Conservation (phyloP, 2,888 invertebrate genomes). For the Ormyrus thymus region DNA sequence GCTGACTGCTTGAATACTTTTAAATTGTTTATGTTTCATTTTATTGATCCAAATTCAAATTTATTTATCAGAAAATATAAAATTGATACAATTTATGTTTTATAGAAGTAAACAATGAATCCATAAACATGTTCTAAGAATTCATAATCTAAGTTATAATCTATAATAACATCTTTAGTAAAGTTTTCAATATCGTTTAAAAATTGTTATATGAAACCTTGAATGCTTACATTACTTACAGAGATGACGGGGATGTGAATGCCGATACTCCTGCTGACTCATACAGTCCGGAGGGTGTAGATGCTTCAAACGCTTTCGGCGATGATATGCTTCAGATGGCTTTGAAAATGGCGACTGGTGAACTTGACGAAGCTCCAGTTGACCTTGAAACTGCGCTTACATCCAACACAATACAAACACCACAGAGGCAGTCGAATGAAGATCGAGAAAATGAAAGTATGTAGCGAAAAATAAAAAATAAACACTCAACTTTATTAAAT, state of each 20-base stretch:
- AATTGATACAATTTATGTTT: too few species aligned
- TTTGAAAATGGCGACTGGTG: slow-evolving; percentile 87
- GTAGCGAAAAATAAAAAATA: not conserved
- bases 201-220: too few species aligned
- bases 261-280: slow-evolving; percentile 71
- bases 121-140: too few species aligned
- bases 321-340: slow-evolving; percentile 92
- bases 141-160: too few species aligned
- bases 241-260: slow-evolving; percentile 61
- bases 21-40: too few species aligned
- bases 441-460: slow-evolving; percentile 68
- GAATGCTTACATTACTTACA: too few species aligned
- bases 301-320: slow-evolving; percentile 82
- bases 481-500: not conserved
- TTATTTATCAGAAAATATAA: too few species aligned
- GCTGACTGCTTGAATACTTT: too few species aligned
- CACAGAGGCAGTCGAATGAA: slow-evolving; percentile 66
- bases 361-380: slow-evolving; percentile 88
- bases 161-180: too few species aligned
- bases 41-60: too few species aligned
- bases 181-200: too few species aligned
- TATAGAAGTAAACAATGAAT: too few species aligned
- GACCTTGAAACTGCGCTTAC: slow-evolving; percentile 90
- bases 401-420: slow-evolving; percentile 85
- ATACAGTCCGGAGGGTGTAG: slow-evolving; percentile 78